These are phyloP conservation scores for Umimayanthus chanpuru DNA, from an alignment of 92 coral and sea anemone genomes.

Conservation along the genomic window DNA sequence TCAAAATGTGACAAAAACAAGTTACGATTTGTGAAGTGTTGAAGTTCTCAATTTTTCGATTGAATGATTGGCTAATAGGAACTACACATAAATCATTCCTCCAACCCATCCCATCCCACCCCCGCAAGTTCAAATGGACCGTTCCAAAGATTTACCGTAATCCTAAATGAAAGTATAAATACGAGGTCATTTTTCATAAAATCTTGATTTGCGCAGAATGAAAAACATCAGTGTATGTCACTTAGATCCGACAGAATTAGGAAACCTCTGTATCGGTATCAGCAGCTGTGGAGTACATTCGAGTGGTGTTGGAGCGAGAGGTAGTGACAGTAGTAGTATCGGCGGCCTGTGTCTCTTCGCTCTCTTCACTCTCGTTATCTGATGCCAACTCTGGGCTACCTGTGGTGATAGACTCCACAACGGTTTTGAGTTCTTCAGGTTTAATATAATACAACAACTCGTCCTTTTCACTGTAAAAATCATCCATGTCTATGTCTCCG, in stretches of 20 bases:
- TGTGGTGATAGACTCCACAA: slow-evolving; percentile 51
- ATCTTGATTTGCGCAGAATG: neutral
- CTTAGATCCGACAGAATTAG: neutral
- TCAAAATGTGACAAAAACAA: no score
- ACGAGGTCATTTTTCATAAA: no score
- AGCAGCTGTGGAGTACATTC: neutral
- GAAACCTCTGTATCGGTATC: slow-evolving; percentile 7
- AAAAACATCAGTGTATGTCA: neutral
- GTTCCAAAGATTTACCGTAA: no score
- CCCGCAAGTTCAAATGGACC: no score
- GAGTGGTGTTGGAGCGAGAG: slow-evolving; percentile 6
- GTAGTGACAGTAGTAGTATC: slow-evolving; percentile 18
- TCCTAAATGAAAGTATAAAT: no score
- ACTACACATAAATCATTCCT: no score
- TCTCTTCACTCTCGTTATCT: slow-evolving; percentile 16
- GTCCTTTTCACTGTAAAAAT: slow-evolving; percentile 76
- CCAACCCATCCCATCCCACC: no score
- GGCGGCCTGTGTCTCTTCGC: slow-evolving; percentile 2
- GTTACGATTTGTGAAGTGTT: no score
- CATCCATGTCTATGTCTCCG: slow-evolving; percentile 81
- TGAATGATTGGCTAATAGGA: no score
- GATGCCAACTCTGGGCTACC: slow-evolving; percentile 1
- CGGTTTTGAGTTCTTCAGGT: slow-evolving; percentile 64
- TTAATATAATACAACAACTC: slow-evolving; percentile 76
- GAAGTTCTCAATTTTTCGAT: no score